Conservation (phyloP, 2,113 vertebrate genomes). For the Cyanocitta stelleri region DNA sequence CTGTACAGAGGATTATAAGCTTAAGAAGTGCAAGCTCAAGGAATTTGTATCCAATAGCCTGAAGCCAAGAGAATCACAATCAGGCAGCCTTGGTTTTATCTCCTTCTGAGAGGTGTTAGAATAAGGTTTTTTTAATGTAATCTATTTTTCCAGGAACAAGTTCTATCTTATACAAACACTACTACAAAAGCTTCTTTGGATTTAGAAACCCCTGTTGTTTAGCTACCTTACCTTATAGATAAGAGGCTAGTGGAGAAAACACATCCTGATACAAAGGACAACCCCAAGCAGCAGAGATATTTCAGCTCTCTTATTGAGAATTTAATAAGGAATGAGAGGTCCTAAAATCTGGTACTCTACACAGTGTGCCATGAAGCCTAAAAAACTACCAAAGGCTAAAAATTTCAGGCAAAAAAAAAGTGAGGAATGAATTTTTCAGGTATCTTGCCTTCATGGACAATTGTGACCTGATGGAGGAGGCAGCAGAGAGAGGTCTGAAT, state of each 20-base stretch:
- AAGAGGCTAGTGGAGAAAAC: neutral
- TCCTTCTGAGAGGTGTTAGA: neutral
- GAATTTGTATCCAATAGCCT: neutral
- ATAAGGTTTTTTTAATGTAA: neutral
- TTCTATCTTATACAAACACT: neutral
- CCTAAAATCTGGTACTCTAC: neutral
- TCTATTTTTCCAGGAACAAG: too few relatives aligned
- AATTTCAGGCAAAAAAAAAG: neutral
- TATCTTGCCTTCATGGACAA: neutral
- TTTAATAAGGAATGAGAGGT: neutral
- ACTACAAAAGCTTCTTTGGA: neutral
- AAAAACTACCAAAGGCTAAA: neutral
- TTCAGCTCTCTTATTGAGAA: neutral
- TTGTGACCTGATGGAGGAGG: neutral
- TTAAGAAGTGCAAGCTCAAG: neutral
- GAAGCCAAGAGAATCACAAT: neutral
- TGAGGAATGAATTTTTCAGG: neutral
- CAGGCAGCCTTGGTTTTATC: neutral
- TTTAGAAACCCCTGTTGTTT: neutral
- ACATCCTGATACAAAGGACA: neutral
- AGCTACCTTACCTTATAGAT: neutral
- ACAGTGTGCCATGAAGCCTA: neutral
- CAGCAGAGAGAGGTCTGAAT: neutral
- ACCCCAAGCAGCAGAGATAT: neutral
- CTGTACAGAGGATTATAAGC: constrained; percentile 15